phyloP scores from a whole-genome alignment of 2,888 invertebrate species.

The Oconnorella tubifera region DNA sequence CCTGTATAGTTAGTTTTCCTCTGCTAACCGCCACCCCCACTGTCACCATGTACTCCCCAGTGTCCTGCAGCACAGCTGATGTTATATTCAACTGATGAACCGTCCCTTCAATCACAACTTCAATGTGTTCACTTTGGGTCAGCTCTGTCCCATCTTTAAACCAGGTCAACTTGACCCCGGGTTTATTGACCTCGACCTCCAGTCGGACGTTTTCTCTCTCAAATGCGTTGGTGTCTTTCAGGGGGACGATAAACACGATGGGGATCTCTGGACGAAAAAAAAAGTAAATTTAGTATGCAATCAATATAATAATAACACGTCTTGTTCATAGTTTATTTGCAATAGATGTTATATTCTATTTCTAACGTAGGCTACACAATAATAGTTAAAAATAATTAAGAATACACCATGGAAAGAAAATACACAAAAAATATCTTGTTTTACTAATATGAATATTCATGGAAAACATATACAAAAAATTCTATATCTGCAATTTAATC shows the following conservation, averaged over 20 bases:
- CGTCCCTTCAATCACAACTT: constrained; percentile 29
- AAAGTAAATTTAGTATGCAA: background rate
- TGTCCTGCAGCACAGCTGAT: constrained; percentile 74
- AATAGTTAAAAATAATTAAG: too few relatives aligned
- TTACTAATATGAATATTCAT: too few relatives aligned
- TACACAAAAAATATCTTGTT: too few relatives aligned
- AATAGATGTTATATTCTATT: too few relatives aligned
- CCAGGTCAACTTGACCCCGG: constrained; percentile 47
- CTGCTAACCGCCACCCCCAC: constrained; percentile 29
- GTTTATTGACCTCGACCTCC: constrained; percentile 46
- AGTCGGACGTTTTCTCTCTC: constrained; percentile 47
- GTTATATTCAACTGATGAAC: too few relatives aligned
- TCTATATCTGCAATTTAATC: too few relatives aligned
- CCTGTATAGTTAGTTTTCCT: constrained; percentile 24
- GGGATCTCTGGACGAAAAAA: constrained; percentile 42
- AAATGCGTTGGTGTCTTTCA: constrained; percentile 45
- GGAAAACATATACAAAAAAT: too few relatives aligned
- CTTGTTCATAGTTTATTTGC: too few relatives aligned
- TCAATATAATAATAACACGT: too few relatives aligned
- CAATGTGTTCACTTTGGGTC: constrained; percentile 18
- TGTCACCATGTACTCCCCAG: constrained; percentile 77
- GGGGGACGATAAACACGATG: constrained; percentile 45
- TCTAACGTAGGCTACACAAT: too few relatives aligned
- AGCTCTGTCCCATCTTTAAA: constrained; percentile 46
- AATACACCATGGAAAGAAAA: too few relatives aligned